Base-by-base conservation (phyloP, 2,888 invertebrate genomes). In the Tinea pellionella region DNA sequence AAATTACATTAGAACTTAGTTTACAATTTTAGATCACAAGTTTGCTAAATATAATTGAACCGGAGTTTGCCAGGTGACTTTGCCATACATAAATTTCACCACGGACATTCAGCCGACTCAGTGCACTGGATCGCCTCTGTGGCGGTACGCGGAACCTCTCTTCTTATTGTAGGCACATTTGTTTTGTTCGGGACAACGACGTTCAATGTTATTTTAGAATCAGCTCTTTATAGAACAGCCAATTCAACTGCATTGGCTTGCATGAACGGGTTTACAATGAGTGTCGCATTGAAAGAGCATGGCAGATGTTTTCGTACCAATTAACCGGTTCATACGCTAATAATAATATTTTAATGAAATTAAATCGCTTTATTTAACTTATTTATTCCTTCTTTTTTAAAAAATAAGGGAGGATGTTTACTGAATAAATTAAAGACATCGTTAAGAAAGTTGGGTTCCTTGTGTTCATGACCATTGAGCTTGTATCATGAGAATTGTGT, bases 111-210 rank as follows among this genome's bases (percentile, higher is more conserved):
- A 57, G 32, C 12, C 55, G 30, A 15, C 57, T 29, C 57, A 16
- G n/a, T 19, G 59, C 59, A 19, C 13, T 19, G 51, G 24, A 18
- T 59, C 55, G 41, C 53, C 60, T 32, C 53, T 51, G 65, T 69
- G 68, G 68, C 70, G 80, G 83, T 77, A 82, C 79, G 83, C 81
- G 82, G 83, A 81, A 83, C 80, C 72, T 7, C 11, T 78, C 68
- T 78, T 82, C 80, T 84, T 84, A 82, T 84, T 83, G 80, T 81
- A 70, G 69, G 66, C 66, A 64, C 72, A 72, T 77, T 82, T 73
- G 78, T 81, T 83, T 83, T 78, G 77, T 77, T 79, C 74, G 68
- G 67, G 29, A 47, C 65, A 6, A 64, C 74, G 68, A 68, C 74
- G 68, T 72, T 69, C 55, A 43, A 56, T 71, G 81, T 76, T 82